These are phyloP conservation scores for Triplophysa siluroides DNA, from an alignment of 2,113 vertebrate species.

Conservation along the genomic window DNA sequence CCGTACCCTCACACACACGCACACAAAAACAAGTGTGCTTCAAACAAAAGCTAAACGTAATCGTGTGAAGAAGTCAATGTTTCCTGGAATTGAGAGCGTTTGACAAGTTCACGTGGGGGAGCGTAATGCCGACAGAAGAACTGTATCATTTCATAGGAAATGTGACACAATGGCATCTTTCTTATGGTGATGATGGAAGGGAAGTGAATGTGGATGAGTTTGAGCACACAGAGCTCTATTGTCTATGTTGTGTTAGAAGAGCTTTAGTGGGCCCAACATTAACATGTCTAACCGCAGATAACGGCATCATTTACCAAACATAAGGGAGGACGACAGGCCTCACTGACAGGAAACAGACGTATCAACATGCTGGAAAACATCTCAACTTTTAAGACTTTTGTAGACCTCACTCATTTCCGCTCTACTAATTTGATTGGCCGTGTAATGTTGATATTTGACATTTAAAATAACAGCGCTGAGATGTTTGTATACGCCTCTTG, in stretches of 20 bases:
- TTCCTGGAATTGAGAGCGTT: slow-evolving; percentile 8
- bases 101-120: slow-evolving; percentile 27
- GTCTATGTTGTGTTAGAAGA: slow-evolving; percentile 46
- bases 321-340: not conserved
- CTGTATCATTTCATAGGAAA: slow-evolving; percentile 36
- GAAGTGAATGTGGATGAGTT: slow-evolving; percentile 41
- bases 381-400: not conserved
- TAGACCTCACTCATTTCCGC: not conserved
- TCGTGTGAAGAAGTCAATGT: slow-evolving; percentile 39
- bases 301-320: slow-evolving; percentile 46
- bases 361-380: slow-evolving; percentile 5
- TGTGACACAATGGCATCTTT: slow-evolving; percentile 51
- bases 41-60: slow-evolving; percentile 17
- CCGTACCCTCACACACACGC: not conserved
- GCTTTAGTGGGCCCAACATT: slow-evolving; percentile 36
- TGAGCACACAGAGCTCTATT: slow-evolving; percentile 51
- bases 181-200: slow-evolving; percentile 27
- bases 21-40: slow-evolving; percentile 24
- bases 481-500: too few relatives aligned
- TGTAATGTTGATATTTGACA: not conserved
- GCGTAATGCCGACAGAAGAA: slow-evolving; percentile 41
- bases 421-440: not conserved
- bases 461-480: too few relatives aligned
- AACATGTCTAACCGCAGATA: slow-evolving; percentile 41
- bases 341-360: slow-evolving; percentile 17